Conservation (phyloP, 2,113 vertebrate genomes). For the Salvelinus sp. region DNA sequence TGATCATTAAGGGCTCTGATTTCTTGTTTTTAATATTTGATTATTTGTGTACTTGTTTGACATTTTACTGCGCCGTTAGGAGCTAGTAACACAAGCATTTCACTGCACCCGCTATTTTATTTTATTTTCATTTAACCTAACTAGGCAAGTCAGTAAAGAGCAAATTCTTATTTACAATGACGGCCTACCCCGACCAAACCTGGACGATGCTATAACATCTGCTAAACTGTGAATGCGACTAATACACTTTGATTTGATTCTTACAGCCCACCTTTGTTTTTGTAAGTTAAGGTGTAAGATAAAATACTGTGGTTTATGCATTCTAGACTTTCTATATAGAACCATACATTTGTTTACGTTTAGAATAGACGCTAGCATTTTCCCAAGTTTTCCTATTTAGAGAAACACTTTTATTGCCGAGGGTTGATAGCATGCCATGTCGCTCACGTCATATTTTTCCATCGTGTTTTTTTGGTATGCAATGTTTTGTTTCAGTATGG, state of each 20-base stretch:
- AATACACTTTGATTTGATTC: slow-evolving; percentile 22
- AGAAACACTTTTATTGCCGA: slow-evolving; percentile 23
- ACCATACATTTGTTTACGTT: slow-evolving; percentile 26
- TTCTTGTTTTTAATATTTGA: no score
- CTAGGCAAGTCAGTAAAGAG: no score
- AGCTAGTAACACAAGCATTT: no score
- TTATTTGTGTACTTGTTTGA: no score
- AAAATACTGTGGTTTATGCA: slow-evolving; percentile 51
- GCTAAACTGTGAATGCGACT: slow-evolving; percentile 41
- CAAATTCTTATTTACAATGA: no score
- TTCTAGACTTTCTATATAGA: slow-evolving; percentile 27
- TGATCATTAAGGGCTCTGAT: slow-evolving; percentile 64
- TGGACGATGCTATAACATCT: no score
- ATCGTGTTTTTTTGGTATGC: slow-evolving; percentile 54
- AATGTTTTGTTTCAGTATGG: slow-evolving; percentile 90
- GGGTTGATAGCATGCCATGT: slow-evolving; percentile 61
- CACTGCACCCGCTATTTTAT: no score
- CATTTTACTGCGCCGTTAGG: no score
- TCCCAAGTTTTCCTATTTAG: slow-evolving; percentile 21
- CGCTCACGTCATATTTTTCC: slow-evolving; percentile 62
- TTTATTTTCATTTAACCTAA: no score
- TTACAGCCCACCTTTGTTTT: slow-evolving; percentile 50
- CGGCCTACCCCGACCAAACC: no score
- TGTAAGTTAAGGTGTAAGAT: slow-evolving; percentile 61
- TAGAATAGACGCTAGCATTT: slow-evolving; percentile 19